phyloP scores from a whole-genome alignment of 2,113 vertebrate species.

The Antechinus flavipes region DNA sequence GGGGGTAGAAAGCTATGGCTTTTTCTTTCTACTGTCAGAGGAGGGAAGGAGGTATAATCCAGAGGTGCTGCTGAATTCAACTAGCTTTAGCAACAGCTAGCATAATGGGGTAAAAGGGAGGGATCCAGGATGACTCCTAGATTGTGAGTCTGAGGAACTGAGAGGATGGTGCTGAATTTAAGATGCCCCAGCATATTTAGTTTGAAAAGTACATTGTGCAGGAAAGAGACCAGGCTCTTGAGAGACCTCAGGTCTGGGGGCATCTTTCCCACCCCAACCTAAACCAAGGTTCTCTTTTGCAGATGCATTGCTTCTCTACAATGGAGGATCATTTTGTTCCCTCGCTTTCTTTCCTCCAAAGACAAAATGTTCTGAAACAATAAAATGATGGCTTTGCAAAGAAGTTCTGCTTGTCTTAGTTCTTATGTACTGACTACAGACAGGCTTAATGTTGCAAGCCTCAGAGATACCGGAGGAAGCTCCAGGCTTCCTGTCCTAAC shows the following conservation, averaged over 20 bases:
- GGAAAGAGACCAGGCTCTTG: neutral
- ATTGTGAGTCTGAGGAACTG: neutral
- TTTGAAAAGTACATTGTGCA: neutral
- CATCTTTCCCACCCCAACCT: neutral
- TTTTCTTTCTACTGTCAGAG: neutral
- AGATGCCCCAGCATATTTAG: neutral
- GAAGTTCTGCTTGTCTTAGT: neutral
- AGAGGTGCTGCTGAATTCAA: neutral
- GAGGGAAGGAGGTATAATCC: neutral
- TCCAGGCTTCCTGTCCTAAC: neutral
- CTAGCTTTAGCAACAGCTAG: neutral
- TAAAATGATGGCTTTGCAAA: neutral
- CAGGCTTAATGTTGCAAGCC: neutral
- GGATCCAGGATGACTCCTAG: neutral
- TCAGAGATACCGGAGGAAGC: neutral
- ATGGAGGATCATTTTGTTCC: neutral
- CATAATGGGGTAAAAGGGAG: neutral
- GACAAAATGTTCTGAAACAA: neutral
- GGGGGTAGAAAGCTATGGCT: neutral
- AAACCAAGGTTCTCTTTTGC: neutral
- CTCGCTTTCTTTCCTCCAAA: neutral
- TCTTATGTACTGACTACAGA: neutral
- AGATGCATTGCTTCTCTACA: neutral
- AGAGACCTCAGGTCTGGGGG: neutral
- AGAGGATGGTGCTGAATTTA: neutral